phyloP scores from a whole-genome alignment of 2,888 invertebrate species.

The Atherix ibis region DNA sequence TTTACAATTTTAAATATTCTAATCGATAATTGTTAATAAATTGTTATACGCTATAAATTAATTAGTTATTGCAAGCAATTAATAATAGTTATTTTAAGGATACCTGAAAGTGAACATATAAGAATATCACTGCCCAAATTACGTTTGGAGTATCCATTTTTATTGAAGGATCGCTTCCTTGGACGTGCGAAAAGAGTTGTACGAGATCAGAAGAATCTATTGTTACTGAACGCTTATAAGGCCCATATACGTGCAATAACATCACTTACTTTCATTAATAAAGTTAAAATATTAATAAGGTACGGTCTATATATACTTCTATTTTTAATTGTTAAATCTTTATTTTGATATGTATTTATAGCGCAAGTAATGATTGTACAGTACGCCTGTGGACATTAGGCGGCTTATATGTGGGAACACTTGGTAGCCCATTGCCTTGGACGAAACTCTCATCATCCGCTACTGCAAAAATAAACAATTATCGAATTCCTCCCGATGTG shows the following conservation, averaged over 20 bases:
- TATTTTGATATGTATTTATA: conserved; percentile 17
- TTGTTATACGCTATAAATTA: no score
- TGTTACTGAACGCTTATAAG: conserved; percentile 51
- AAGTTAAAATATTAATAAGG: conserved; percentile 51
- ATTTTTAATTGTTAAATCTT: conserved; percentile 6
- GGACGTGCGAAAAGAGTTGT: conserved; percentile 52
- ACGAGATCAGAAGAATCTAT: conserved; percentile 43
- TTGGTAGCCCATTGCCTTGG: conserved; percentile 57
- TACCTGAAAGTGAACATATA: conserved; percentile 27
- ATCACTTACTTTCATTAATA: conserved; percentile 48
- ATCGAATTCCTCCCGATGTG: conserved; percentile 56
- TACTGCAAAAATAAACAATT: conserved; percentile 32
- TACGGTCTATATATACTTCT: conserved; percentile 20
- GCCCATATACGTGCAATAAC: conserved; percentile 56
- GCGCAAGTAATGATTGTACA: conserved; percentile 53
- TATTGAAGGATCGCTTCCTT: conserved; percentile 47
- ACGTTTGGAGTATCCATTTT: conserved; percentile 54
- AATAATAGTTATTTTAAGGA: no score
- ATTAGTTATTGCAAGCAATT: no score
- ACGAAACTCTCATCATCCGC: conserved; percentile 32
- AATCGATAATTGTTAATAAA: conserved; percentile 5
- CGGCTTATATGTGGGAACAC: conserved; percentile 54
- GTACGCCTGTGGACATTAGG: conserved; percentile 59
- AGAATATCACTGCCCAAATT: conserved; percentile 45
- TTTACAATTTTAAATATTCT: no score